phyloP scores from a whole-genome alignment of 1,140 invertebrate species.

The Drosophila nigromelanica region DNA sequence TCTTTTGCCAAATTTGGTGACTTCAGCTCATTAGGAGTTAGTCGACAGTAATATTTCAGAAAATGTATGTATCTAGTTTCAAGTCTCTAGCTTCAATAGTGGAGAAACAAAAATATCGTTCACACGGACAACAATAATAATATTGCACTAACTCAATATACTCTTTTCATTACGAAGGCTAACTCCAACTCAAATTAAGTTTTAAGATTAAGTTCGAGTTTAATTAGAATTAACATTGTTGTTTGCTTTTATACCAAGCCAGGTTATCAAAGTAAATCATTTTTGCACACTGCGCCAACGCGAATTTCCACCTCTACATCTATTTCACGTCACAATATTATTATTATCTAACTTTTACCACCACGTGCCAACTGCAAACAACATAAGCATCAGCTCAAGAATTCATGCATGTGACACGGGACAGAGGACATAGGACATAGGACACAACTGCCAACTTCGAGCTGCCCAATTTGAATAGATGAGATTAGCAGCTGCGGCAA shows the following conservation, averaged over 20 bases:
- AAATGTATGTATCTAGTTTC: too few relatives aligned
- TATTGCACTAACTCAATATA: too few relatives aligned
- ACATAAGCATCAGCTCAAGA: conserved; percentile 27
- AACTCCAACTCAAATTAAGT: too few relatives aligned
- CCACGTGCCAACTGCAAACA: conserved; percentile 36
- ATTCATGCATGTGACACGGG: conserved; percentile 8
- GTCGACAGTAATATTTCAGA: too few relatives aligned
- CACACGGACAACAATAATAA: too few relatives aligned
- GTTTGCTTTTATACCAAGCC: background rate
- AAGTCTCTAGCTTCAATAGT: too few relatives aligned
- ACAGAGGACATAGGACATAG: background rate
- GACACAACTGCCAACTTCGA: conserved; percentile 5
- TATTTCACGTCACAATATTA: background rate
- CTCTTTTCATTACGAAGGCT: too few relatives aligned
- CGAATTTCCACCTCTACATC: background rate
- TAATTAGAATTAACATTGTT: background rate
- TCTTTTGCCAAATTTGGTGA: too few relatives aligned
- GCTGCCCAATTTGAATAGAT: conserved; percentile 63
- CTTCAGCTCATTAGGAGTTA: too few relatives aligned
- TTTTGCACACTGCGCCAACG: background rate
- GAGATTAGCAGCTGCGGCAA: conserved; percentile 53
- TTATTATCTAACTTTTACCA: background rate
- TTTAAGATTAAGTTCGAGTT: too few relatives aligned
- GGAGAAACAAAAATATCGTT: too few relatives aligned
- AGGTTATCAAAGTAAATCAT: background rate